These are phyloP conservation scores for Ceratina japonica DNA, from an alignment of 1,140 invertebrate genomes.

Conservation along the genomic window DNA sequence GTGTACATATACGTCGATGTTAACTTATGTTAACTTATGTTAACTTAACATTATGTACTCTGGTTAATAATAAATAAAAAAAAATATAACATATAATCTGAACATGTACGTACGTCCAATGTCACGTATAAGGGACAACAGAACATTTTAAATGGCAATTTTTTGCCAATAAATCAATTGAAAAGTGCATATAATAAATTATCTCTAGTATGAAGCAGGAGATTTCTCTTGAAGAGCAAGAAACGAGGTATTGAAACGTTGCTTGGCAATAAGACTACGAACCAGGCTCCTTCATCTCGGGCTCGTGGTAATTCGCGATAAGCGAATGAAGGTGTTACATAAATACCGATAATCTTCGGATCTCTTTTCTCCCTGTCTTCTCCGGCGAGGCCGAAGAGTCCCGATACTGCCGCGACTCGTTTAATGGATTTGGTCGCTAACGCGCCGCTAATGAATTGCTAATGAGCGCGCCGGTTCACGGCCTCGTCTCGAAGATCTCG, in stretches of 20 bases:
- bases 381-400: constrained; percentile 35
- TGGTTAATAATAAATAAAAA: too few relatives aligned
- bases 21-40: too few relatives aligned
- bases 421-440: constrained; percentile 49
- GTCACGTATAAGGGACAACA: too few relatives aligned
- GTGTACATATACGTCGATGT: too few relatives aligned
- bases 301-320: constrained; percentile 6
- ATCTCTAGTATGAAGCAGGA: too few relatives aligned
- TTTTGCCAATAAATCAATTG: too few relatives aligned
- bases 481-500: constrained; percentile 11
- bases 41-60: too few relatives aligned
- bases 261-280: constrained; percentile 7
- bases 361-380: constrained; percentile 31
- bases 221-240: too few relatives aligned
- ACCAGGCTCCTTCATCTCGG: neutral
- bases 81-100: too few relatives aligned
- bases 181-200: too few relatives aligned
- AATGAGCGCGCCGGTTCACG: constrained; percentile 36
- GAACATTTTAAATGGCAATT: too few relatives aligned
- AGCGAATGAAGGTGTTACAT: constrained; percentile 39
- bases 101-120: too few relatives aligned
- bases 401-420: constrained; percentile 13
- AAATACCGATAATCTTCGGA: constrained; percentile 55
- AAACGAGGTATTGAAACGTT: neutral
- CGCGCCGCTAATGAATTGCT: constrained; percentile 54